Evolutionary conservation across 2,888 invertebrate genomes (phyloP), one percentile per base, ranked within the genome.

Genomic region (Cosmopolites sordidus): DNA sequence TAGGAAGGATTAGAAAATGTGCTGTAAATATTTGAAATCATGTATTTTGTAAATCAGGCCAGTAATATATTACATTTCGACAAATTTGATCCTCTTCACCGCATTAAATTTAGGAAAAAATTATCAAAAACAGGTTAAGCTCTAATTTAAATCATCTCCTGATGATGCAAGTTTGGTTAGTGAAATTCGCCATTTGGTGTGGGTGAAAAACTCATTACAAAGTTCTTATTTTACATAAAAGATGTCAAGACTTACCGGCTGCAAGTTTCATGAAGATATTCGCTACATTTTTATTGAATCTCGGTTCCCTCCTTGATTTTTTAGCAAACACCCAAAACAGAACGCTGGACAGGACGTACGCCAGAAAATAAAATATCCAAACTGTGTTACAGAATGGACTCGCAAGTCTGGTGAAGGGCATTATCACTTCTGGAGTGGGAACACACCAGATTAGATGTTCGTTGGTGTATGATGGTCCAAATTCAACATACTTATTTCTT

Each of bases 371-470:
- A n/a, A 43, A 14, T 14, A 39, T 30, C 5, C 12, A 16, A 40
- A 16, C n/a, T 11, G 1, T 3, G 12, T 1, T 2, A 3, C 38
- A 33, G 12, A 18, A 47, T 4, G 42, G 51, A n/a, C 18, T 12
- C 3, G 46, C 2, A 5, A 51, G 8, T 22, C 12, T 38, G 5
- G 27, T 38, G 33, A 30, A 47, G 5, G 39, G 47, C 22, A 22
- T 27, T 3, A 9, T 8, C 17, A 15, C 11, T 12, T 1, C 0
- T 12, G 37, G n/a, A 29, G 29, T 22, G 12, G 52, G 52, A 11
- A 52, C 38, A 29, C 52, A 52, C 47, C 52, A 52, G 9, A 52
- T 43, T 38, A 52, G 33, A 9, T 47, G 17, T 16, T 52, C 52
- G 15, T 16, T 47, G 11, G 46, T 41, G n/a, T 47, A 52, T 5